Percentiles rank a stretch among this genome's conserved stretches.
Conservation (phyloP, 2,113 vertebrate species). For the Megaleporinus macrocephalus region DNA sequence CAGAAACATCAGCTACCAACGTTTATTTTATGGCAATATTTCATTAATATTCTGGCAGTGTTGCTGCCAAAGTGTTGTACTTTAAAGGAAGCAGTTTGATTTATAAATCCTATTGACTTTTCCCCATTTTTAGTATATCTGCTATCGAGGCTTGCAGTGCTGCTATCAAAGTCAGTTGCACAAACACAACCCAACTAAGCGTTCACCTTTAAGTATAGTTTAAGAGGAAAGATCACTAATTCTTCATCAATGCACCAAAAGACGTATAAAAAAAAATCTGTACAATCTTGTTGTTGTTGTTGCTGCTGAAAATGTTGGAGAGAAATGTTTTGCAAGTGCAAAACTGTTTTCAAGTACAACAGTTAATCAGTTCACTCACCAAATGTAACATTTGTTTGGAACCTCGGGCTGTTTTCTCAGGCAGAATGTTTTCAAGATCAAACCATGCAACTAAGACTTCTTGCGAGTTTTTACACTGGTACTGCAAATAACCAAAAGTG, state of each 20-base stretch:
- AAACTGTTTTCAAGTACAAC: not conserved
- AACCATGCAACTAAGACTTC: not conserved
- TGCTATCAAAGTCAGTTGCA: no score
- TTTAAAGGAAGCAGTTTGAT: not conserved
- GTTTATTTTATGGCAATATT: not conserved
- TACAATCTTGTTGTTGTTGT: not conserved
- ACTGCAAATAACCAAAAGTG: not conserved
- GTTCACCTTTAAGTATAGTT: not conserved
- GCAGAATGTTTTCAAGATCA: not conserved
- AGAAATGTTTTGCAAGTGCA: not conserved
- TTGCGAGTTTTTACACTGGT: not conserved
- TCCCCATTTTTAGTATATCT: not conserved
- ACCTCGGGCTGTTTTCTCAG: not conserved
- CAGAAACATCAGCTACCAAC: not conserved
- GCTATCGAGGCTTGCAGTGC: not conserved
- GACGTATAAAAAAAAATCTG: not conserved
- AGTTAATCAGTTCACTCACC: not conserved
- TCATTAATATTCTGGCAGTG: not conserved
- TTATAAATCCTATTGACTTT: no score
- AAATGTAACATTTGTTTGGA: constrained; percentile 8
- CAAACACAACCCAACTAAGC: not conserved
- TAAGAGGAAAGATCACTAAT: not conserved
- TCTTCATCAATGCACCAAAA: not conserved
- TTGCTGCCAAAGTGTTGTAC: not conserved
- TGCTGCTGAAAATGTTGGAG: not conserved